Evolutionary conservation across 1,140 invertebrate genomes (phyloP).

Genomic region (Choristoneura fumiferana): DNA sequence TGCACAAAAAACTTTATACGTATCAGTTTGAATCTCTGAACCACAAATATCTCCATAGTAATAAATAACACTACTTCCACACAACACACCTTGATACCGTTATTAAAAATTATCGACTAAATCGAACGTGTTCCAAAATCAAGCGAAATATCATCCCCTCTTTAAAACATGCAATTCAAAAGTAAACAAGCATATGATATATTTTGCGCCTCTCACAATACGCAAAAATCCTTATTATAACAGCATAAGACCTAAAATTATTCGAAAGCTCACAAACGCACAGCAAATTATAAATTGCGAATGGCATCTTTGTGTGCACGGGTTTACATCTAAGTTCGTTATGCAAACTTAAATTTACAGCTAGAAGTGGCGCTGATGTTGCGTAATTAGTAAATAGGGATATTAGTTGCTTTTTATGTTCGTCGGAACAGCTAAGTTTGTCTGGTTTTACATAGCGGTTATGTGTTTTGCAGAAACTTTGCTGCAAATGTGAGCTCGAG

Average conservation of each 20-base stretch:
- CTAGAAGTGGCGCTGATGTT: not conserved
- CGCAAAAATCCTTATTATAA: not conserved
- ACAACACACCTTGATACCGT: not conserved
- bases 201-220: not conserved
- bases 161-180: slow-evolving; percentile 2
- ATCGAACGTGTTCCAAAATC: slow-evolving; percentile 13
- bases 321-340: not conserved
- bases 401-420: not conserved
- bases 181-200: not conserved
- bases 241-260: not conserved
- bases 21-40: no score
- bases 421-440: not conserved
- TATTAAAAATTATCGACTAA: slow-evolving; percentile 10
- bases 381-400: not conserved
- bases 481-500: not conserved
- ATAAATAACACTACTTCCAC: no score
- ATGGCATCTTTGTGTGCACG: slow-evolving; percentile 2
- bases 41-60: no score
- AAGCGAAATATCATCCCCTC: slow-evolving; percentile 2
- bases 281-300: not conserved
- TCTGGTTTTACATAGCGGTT: slow-evolving; percentile 4
- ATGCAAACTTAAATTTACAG: not conserved
- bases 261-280: not conserved
- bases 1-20: no score
- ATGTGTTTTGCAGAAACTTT: slow-evolving; percentile 2